Conservation (phyloP, 2,888 invertebrate genomes). For the Megaustenia siamemsis region DNA sequence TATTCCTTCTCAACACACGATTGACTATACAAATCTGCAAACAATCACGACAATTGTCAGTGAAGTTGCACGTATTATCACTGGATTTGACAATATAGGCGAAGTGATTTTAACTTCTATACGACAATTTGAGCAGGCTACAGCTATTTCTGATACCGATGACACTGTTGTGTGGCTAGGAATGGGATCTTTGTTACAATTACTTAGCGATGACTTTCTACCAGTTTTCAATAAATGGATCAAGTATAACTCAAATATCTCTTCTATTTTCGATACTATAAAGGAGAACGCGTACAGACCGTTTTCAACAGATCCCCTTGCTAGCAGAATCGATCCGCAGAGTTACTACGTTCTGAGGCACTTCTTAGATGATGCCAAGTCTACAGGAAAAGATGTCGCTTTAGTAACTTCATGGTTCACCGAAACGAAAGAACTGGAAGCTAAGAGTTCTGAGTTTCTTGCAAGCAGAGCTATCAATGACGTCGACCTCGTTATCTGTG, state of each 20-base stretch:
- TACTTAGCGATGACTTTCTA: neutral
- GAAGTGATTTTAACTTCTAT: too few species aligned
- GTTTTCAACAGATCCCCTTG: slow-evolving; percentile 61
- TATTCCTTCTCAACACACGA: too few species aligned
- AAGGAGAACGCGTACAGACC: slow-evolving; percentile 72
- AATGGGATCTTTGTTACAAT: neutral
- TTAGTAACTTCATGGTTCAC: slow-evolving; percentile 74
- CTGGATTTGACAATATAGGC: too few species aligned
- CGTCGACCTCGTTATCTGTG: neutral
- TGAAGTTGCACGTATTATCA: too few species aligned
- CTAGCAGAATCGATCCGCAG: slow-evolving; percentile 70
- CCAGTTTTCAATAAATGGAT: neutral
- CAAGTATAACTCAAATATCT: too few species aligned
- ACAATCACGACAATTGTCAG: too few species aligned
- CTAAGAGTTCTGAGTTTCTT: neutral
- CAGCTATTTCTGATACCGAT: neutral
- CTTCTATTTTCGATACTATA: slow-evolving; percentile 64
- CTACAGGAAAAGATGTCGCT: slow-evolving; percentile 64
- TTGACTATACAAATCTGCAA: too few species aligned
- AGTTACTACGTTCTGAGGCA: slow-evolving; percentile 71
- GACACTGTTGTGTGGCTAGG: neutral
- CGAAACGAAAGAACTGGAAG: neutral
- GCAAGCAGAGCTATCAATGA: neutral
- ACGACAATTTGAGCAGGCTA: neutral
- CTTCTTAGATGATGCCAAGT: slow-evolving; percentile 67